A percentile compares a stretch with the other conserved stretches of the same genome.
These are phyloP conservation scores for Crotophaga sulcirostris DNA, from an alignment of 2,113 vertebrate species.

Conservation along the genomic window DNA sequence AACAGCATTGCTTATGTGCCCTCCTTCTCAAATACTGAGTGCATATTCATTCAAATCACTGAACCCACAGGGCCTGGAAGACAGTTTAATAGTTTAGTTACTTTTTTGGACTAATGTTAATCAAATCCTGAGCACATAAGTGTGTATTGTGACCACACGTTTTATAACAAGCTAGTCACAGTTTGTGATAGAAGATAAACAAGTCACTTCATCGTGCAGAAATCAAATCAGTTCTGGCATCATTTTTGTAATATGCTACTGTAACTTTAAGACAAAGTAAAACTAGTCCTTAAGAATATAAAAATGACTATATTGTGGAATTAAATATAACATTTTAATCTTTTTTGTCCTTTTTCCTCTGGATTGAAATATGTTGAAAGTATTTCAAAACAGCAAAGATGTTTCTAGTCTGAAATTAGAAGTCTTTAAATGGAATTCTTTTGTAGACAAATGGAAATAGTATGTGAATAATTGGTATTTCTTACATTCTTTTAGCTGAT, in stretches of 20 bases:
- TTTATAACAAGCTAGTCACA: background rate
- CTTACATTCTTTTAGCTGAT: background rate
- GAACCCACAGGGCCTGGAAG: background rate
- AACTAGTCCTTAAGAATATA: background rate
- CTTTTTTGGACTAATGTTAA: slow-evolving; percentile 1
- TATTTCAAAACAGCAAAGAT: background rate
- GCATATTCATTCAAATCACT: background rate
- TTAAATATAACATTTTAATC: background rate
- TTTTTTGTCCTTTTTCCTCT: background rate
- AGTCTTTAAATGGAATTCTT: background rate
- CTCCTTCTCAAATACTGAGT: slow-evolving; percentile 18
- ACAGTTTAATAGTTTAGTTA: slow-evolving; percentile 24
- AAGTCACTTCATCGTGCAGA: background rate
- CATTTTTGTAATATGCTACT: background rate
- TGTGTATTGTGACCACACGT: background rate
- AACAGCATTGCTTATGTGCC: slow-evolving; percentile 43
- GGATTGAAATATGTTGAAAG: background rate
- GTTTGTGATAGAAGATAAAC: slow-evolving; percentile 14
- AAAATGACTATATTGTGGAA: background rate
- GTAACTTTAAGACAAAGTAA: background rate
- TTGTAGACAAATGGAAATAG: background rate
- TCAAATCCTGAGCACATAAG: slow-evolving; percentile 10
- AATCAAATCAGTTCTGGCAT: background rate
- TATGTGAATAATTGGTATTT: background rate
- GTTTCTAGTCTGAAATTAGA: background rate